phyloP scores from a whole-genome alignment of 1,140 invertebrate genomes.

The Orchestia grillus region DNA sequence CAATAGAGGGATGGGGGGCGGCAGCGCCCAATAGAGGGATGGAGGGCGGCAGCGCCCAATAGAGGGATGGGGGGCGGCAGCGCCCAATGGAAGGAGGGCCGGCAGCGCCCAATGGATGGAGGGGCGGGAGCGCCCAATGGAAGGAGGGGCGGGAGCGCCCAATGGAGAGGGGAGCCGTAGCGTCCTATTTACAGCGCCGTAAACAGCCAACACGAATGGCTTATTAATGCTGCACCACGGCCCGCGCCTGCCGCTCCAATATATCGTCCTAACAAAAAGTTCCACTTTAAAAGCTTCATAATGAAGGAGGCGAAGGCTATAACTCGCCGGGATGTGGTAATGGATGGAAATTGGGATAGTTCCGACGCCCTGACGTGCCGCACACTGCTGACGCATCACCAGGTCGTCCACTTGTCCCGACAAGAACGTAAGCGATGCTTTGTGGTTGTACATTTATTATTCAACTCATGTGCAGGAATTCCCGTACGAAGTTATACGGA shows the following conservation, averaged over 20 bases:
- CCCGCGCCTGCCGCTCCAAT: not conserved
- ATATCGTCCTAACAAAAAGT: not conserved
- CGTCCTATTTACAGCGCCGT: not conserved
- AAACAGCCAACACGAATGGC: not conserved
- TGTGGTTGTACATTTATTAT: too few species aligned
- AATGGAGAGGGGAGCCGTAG: not conserved
- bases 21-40: too few species aligned
- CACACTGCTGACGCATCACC: not conserved
- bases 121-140: too few species aligned
- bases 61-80: too few species aligned
- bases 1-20: too few species aligned
- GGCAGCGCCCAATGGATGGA: too few species aligned
- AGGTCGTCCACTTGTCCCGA: not conserved
- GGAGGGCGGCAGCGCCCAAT: too few species aligned
- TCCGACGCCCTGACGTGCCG: not conserved
- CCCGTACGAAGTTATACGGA: too few species aligned
- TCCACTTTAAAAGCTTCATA: conserved; percentile 9
- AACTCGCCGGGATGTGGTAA: not conserved
- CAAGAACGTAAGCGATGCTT: too few species aligned
- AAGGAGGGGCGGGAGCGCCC: too few species aligned
- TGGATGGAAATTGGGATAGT: not conserved
- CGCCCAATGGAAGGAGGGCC: too few species aligned
- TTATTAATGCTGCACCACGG: not conserved
- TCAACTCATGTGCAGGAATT: too few species aligned
- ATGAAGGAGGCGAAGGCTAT: not conserved